Evolutionary conservation across 2,888 invertebrate genomes (phyloP), one percentile per base, ranked within the genome.

Genomic region (Euplexia lucipara): DNA sequence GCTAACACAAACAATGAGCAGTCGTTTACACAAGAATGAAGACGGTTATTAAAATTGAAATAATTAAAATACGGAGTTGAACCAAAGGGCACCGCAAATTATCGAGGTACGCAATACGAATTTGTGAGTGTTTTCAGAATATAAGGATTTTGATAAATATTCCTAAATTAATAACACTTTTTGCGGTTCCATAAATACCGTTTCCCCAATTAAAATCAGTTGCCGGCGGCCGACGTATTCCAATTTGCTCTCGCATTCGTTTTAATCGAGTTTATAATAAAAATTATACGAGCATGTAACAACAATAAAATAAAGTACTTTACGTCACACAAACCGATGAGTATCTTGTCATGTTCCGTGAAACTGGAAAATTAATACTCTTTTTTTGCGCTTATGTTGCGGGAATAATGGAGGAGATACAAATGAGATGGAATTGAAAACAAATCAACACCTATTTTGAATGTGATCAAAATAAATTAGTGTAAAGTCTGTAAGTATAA

Each of bases 161-260:
- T 16, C 8, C 16, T 22, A 32, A 32, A 51, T 44, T 44, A 44
- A 53, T 53, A 62, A 35, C 6, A 16, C n/a, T 47, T 53, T 67
- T 47, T 48, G 34, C 8, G 16, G 37, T 8, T 22, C 35, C 45
- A 32, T 74, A 59, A 53, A 68, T 70, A 60, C 32, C 12, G 32
- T 32, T 60, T 54, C 12, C 16, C 49, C 70, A 75, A 71, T 71
- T 69, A 75, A 69, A 60, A 59, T 68, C 47, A 44, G 45, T 58
- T 42, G 30, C 70, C 52, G 37, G 69, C 34, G 59, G 53, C 14
- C 39, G 44, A 68, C 22, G 48, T 10, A 18, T 34, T 26, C 52
- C 52, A 68, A 68, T 70, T 68, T 75, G 7, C 14, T 53, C 42
- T 53, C 48, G 39, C 48, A 60, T 48, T 59, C 3, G 59, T 70